Evolutionary conservation across 2,797 vertebrate species (phyloP).

Genomic region (Myiothlypis coronata): DNA sequence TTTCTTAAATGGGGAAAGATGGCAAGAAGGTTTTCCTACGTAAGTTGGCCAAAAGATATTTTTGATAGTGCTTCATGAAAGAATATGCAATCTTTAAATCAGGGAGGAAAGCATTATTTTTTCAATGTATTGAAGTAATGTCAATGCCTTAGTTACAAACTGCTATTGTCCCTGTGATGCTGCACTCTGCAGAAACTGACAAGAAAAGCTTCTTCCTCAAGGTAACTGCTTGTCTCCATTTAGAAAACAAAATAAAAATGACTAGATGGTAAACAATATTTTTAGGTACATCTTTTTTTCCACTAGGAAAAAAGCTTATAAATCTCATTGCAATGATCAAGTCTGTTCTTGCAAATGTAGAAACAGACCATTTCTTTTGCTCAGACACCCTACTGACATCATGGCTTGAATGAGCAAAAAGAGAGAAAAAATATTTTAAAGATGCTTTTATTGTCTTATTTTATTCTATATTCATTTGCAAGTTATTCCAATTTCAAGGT

Average conservation of each 20-base stretch:
- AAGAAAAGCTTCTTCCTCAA: neutral
- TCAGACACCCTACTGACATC: neutral
- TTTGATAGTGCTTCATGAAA: neutral
- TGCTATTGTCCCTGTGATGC: neutral
- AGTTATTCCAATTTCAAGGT: conserved; percentile 46
- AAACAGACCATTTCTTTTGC: neutral
- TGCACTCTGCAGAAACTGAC: neutral
- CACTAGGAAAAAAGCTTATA: neutral
- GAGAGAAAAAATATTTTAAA: neutral
- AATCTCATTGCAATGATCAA: neutral
- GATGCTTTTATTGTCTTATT: neutral
- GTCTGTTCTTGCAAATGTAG: neutral
- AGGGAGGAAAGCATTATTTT: neutral
- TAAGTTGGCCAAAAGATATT: neutral
- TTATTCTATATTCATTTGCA: conserved; percentile 5
- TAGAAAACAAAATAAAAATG: neutral
- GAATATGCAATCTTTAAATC: neutral
- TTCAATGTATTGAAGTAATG: neutral
- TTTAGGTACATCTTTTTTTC: neutral
- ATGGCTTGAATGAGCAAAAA: neutral
- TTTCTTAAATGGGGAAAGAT: neutral
- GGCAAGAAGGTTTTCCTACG: neutral
- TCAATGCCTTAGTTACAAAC: neutral
- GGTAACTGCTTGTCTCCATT: neutral
- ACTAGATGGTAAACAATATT: neutral